Conservation (phyloP, 2,888 invertebrate species). For the Drosophila phalerata region DNA sequence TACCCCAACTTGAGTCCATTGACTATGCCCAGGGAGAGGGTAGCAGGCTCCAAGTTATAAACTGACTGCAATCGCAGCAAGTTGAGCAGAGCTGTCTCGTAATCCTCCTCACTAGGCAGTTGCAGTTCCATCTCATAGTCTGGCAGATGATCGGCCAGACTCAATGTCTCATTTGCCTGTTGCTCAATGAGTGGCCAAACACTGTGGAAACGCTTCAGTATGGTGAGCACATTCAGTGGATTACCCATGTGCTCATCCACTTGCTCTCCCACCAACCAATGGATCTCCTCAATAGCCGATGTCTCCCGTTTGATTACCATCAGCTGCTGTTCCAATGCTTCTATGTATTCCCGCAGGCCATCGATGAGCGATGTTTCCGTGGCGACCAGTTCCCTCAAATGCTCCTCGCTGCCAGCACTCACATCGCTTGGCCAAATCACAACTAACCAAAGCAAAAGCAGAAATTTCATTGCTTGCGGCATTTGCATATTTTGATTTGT, state of each 20-base stretch:
- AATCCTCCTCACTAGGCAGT: conserved; percentile 77
- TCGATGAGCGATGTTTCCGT: conserved; percentile 77
- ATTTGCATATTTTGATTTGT: conserved; percentile 64
- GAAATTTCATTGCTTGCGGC: conserved; percentile 26
- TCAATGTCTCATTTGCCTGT: conserved; percentile 81
- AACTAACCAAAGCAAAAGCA: conserved; percentile 45
- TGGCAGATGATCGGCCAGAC: conserved; percentile 25
- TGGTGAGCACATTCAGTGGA: conserved; percentile 96
- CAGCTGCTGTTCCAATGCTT: conserved; percentile 67
- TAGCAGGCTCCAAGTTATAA: conserved; percentile 87
- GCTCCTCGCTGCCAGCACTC: conserved; percentile 27
- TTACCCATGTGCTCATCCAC: conserved; percentile 88
- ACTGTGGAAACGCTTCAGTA: conserved; percentile 95
- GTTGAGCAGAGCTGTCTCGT: conserved; percentile 72
- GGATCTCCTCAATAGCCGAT: conserved; percentile 62
- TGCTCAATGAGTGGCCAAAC: conserved; percentile 91
- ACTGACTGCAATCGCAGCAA: conserved; percentile 88
- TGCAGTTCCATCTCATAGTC: conserved; percentile 37
- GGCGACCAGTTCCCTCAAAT: conserved; percentile 65
- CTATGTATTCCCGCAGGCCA: conserved; percentile 72
- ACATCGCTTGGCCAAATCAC: conserved; percentile 24
- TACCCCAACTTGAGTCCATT: conserved; percentile 83
- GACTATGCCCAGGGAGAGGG: conserved; percentile 87
- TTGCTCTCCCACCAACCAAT: conserved; percentile 61
- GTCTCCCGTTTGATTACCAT: conserved; percentile 67